Evolutionary conservation across 2,113 vertebrate species (phyloP).

Genomic region (Chunga burmeisteri): DNA sequence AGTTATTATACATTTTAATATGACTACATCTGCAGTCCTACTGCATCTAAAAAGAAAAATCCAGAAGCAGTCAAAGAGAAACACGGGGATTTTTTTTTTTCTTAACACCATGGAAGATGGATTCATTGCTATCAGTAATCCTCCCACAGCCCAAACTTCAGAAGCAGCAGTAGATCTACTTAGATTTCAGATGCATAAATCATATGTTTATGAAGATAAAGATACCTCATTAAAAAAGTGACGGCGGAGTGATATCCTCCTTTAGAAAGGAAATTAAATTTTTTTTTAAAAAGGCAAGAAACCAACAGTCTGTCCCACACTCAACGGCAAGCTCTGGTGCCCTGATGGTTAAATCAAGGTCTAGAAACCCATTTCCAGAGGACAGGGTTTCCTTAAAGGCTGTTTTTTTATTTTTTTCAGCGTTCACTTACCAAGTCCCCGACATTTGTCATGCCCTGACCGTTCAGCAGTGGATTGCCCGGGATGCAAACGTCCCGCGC

Average conservation of each 20-base stretch:
- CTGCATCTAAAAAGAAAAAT: background rate
- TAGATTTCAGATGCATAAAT: background rate
- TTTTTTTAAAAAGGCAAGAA: background rate
- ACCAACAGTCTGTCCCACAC: background rate
- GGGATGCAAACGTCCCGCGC: rapidly evolving
- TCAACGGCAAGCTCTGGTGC: background rate
- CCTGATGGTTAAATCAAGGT: background rate
- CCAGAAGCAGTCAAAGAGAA: background rate
- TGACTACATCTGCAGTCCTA: conserved; percentile 6
- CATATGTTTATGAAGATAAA: background rate
- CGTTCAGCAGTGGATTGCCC: background rate
- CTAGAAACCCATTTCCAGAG: background rate
- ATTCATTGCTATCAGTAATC: background rate
- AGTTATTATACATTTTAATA: background rate
- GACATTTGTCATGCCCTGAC: background rate
- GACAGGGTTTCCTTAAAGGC: background rate
- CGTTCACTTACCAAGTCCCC: background rate
- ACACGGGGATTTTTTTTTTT: background rate
- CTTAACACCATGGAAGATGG: background rate
- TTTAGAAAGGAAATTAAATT: background rate
- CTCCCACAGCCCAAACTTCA: background rate
- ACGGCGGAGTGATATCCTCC: background rate
- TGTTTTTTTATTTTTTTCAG: background rate
- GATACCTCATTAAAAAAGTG: background rate
- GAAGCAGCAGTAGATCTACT: background rate